phyloP scores from a whole-genome alignment of 2,797 vertebrate genomes.

The Thalassophryne amazonica region DNA sequence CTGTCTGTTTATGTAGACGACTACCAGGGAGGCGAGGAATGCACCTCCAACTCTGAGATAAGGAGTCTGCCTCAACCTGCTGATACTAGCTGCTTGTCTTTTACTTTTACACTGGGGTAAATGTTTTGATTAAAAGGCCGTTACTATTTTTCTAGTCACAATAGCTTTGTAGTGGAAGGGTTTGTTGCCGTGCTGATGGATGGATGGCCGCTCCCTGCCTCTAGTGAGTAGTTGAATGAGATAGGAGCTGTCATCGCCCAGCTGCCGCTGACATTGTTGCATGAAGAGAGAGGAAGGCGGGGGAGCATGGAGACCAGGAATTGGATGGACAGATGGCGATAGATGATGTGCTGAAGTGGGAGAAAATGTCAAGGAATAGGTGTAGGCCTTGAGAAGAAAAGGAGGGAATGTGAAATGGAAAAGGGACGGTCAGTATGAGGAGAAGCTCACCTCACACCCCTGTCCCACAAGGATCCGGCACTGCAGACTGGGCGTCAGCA shows the following conservation, averaged over 20 bases:
- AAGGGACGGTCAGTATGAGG: conserved; percentile 49
- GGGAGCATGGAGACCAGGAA: conserved; percentile 9
- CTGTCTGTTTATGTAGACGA: conserved; percentile 62
- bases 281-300: conserved; percentile 33
- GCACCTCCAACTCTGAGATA: conserved; percentile 42
- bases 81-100: conserved; percentile 65
- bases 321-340: conserved; percentile 35
- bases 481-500: conserved; percentile 33
- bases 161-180: conserved; percentile 70
- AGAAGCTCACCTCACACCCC: conserved; percentile 65
- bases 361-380: conserved; percentile 39
- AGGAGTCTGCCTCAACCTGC: conserved; percentile 71
- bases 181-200: conserved; percentile 69
- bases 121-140: conserved; percentile 79
- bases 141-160: conserved; percentile 79
- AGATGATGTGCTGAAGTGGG: conserved; percentile 51
- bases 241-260: conserved; percentile 70
- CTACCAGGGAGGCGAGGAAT: conserved; percentile 58
- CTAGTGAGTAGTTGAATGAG: conserved; percentile 61
- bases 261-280: conserved; percentile 52
- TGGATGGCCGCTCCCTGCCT: conserved; percentile 66
- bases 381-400: conserved; percentile 18
- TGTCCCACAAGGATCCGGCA: conserved; percentile 40
- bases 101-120: conserved; percentile 57
- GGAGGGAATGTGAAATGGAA: conserved; percentile 37